phyloP scores from a whole-genome alignment of 1,140 invertebrate species.

The Saccostrea glomerata region DNA sequence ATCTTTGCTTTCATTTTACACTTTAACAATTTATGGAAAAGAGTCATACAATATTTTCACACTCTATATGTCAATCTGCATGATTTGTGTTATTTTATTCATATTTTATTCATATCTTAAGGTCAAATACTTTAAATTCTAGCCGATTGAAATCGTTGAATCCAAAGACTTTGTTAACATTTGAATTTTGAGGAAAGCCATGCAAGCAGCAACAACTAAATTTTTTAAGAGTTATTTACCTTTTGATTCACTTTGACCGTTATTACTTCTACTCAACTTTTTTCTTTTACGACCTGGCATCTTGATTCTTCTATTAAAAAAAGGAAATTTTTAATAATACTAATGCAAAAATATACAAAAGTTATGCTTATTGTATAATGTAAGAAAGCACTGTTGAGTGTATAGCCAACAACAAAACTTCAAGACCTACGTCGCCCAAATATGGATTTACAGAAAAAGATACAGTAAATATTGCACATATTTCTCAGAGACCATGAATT shows the following conservation, averaged over 20 bases:
- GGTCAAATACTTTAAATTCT: conserved; percentile 1
- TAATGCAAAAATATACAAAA: conserved; percentile 8
- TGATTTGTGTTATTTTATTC: neutral
- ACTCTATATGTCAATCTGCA: conserved; percentile 6
- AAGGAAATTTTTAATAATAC: conserved; percentile 8
- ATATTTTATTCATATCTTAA: neutral
- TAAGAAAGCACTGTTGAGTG: conserved; percentile 5
- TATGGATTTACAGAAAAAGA: conserved; percentile 1
- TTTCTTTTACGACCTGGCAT: conserved; percentile 5
- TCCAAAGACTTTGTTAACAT: conserved; percentile 6
- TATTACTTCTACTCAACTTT: conserved; percentile 7
- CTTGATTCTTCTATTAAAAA: conserved; percentile 4
- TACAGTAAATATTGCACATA: conserved; percentile 7
- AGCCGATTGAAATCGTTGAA: neutral
- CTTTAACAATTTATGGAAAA: too few species aligned
- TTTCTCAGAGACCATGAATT: conserved; percentile 6
- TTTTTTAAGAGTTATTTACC: neutral
- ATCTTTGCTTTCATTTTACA: too few species aligned
- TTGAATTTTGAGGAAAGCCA: conserved; percentile 1
- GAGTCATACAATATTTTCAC: too few species aligned
- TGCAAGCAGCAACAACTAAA: neutral
- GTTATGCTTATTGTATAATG: conserved; percentile 7
- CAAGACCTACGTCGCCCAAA: neutral
- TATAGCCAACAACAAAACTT: neutral
- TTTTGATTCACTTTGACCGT: conserved; percentile 1